phyloP scores from a whole-genome alignment of 2,113 vertebrate genomes.

The Paraplagusia blochii region DNA sequence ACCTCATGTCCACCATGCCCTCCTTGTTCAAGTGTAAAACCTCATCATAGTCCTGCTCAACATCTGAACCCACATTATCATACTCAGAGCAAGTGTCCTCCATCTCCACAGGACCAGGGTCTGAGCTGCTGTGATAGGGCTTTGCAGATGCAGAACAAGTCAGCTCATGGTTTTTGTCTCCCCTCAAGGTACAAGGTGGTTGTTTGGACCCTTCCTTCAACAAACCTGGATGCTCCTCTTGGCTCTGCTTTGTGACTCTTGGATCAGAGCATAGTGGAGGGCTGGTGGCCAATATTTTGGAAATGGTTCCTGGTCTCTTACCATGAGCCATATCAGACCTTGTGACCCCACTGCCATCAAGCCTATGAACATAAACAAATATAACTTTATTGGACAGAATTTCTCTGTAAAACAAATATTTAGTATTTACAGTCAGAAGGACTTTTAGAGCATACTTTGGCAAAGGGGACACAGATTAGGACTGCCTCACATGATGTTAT shows the following conservation, averaged over 20 bases:
- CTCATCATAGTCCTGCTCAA: slow-evolving; percentile 92
- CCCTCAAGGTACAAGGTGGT: slow-evolving; percentile 44
- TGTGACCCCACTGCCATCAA: slow-evolving; percentile 57
- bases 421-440: no score
- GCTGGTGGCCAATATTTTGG: slow-evolving; percentile 76
- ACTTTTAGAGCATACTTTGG: no score
- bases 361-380: slow-evolving; percentile 51
- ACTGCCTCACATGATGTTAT: no score
- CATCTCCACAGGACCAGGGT: slow-evolving; percentile 73
- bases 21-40: slow-evolving; percentile 88
- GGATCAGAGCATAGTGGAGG: slow-evolving; percentile 59
- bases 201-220: slow-evolving; percentile 57
- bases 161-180: slow-evolving; percentile 65
- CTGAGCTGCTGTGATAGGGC: slow-evolving; percentile 40
- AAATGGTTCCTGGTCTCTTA: slow-evolving; percentile 73
- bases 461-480: no score
- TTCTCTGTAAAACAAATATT: no score
- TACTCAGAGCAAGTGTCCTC: slow-evolving; percentile 96
- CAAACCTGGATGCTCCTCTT: slow-evolving; percentile 58
- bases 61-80: slow-evolving; percentile 90
- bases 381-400: slow-evolving; percentile 2
- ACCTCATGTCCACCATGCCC: slow-evolving; percentile 76
- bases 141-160: slow-evolving; percentile 48
- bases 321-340: slow-evolving; percentile 83
- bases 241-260: slow-evolving; percentile 32